Base-by-base conservation (phyloP, 2,888 invertebrate genomes). In the Drosophila putrida region DNA sequence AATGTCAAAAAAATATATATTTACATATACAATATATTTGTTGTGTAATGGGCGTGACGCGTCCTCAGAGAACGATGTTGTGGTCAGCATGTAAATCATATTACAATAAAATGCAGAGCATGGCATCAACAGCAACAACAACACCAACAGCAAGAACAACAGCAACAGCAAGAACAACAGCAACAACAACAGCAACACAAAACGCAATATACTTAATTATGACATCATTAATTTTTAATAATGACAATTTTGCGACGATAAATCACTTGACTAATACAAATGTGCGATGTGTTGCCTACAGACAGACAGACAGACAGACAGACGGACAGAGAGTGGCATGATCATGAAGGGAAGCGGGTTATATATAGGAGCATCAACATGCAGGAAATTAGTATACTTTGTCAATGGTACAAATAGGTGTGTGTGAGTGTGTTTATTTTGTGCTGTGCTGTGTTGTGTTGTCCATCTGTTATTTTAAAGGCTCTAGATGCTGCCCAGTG, bases 171-270 rank as follows among this genome's bases (percentile, higher is more conserved):
- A 20, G 20, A 20, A 2, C 20, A 20, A 1, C 20, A 20, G 3
- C 20, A 20, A 20, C 20, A 20, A 20, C 20, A 20, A 20, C 20
- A 20, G 20, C 20, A 20, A 20, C 20, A 20, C 20, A 20, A 20
- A 20, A 20, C 20, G 20, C 20, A 20, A 20, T 20, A 20, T 49
- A 86, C 38, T 38, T 38, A 8, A 38, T 2, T 13, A 13, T 38
- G 38, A 38, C 38, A 38, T 38, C 38, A 36, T 36, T n/a, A n/a
- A 36, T 87, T 89, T 86, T 80, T 88, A 86, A 89, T 89, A 82
- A 88, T 90, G 80, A 79, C 82, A 82, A 88, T 86, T 90, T 88
- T 88, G 78, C 81, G 79, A 82, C 86, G 89, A 90, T 90, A 90
- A 90, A 90, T 90, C 90, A 90, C 76, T 82, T 89, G 79, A 88